These are phyloP conservation scores for Pseudoatta argentina DNA, from an alignment of 1,140 invertebrate species.

Conservation along the genomic window DNA sequence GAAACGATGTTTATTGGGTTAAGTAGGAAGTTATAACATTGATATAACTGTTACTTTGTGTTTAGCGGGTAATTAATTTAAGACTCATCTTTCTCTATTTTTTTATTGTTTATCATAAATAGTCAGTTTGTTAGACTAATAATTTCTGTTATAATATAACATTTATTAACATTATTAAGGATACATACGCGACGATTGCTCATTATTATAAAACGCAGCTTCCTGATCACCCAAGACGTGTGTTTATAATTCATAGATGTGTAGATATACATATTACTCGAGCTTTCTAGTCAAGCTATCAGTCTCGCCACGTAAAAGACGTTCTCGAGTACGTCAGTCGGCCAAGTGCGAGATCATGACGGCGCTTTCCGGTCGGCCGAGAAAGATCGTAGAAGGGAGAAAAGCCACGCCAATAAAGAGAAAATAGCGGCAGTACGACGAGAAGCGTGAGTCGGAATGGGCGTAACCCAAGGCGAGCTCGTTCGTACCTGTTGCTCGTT, in stretches of 20 bases:
- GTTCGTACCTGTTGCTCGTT: constrained; percentile 75
- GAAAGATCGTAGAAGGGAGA: constrained; percentile 69
- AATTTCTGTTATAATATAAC: background rate
- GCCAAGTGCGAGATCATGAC: constrained; percentile 34
- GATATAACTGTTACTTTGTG: too few relatives aligned
- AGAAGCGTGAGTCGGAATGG: constrained; percentile 71
- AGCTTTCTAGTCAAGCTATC: background rate
- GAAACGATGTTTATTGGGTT: too few relatives aligned
- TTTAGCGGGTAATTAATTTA: constrained; percentile 5
- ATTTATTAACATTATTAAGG: background rate
- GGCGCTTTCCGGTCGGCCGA: constrained; percentile 62
- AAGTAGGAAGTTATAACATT: too few relatives aligned
- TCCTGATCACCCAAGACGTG: background rate
- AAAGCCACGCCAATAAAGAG: constrained; percentile 74
- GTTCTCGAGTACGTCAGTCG: background rate
- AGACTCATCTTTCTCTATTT: background rate
- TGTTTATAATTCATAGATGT: too few relatives aligned
- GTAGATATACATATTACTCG: background rate
- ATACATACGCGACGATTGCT: background rate
- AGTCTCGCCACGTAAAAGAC: background rate
- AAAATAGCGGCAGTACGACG: constrained; percentile 68
- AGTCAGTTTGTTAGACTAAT: background rate
- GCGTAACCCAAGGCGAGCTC: constrained; percentile 70
- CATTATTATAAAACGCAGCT: constrained; percentile 5
- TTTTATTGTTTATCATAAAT: background rate